Percentiles rank a stretch among this genome's conserved stretches.
phyloP scores from a whole-genome alignment of 2,113 vertebrate species.

The Fulica atra region DNA sequence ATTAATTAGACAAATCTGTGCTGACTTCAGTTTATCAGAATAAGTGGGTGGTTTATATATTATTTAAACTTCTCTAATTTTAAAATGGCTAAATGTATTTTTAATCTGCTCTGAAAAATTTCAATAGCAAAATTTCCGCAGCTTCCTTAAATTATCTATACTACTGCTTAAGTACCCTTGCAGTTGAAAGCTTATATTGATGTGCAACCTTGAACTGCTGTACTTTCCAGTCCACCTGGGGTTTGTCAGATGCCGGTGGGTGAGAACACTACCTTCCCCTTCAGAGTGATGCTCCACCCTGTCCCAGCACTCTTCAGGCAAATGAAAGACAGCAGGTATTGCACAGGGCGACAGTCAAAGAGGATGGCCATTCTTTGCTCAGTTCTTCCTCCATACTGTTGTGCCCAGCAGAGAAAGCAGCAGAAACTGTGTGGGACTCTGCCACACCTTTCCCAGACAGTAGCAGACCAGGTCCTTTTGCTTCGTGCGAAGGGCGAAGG shows the following conservation, averaged over 20 bases:
- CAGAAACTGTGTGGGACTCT: background rate
- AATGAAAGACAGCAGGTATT: background rate
- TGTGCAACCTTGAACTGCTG: background rate
- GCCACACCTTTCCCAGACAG: accelerated
- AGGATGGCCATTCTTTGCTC: background rate
- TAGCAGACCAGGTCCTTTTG: background rate
- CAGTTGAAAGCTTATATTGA: background rate
- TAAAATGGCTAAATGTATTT: background rate
- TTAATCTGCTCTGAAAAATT: background rate
- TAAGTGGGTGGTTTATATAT: background rate
- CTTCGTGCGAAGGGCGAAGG: background rate
- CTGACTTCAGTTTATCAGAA: background rate
- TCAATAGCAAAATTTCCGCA: background rate
- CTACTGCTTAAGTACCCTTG: background rate
- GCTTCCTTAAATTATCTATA: background rate
- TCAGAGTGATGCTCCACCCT: background rate
- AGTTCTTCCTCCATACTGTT: accelerated
- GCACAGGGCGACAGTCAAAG: background rate
- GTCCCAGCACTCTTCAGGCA: background rate
- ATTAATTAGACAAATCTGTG: background rate
- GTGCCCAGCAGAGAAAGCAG: background rate
- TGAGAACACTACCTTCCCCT: background rate
- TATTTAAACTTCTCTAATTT: background rate
- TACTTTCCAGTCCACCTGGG: background rate
- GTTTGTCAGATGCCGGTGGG: background rate